Evolutionary conservation across 1,140 invertebrate species (phyloP).

Genomic region (Drosophila bifasciata): DNA sequence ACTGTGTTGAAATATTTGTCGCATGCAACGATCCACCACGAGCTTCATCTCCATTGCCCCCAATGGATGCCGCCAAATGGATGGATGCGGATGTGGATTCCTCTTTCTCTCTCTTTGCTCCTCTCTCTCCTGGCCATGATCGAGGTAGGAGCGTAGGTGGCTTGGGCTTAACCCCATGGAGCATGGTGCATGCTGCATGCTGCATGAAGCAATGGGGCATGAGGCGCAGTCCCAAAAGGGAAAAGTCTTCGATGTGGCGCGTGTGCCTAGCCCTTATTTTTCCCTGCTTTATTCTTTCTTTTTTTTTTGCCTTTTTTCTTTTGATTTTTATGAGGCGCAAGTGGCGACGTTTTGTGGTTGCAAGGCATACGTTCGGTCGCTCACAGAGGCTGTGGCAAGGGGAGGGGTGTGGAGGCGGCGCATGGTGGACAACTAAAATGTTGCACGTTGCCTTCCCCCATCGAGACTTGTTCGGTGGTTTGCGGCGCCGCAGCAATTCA

Average conservation of each 20-base stretch:
- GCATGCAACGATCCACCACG: conserved; percentile 54
- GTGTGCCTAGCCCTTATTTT: conserved; percentile 84
- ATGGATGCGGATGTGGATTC: conserved; percentile 16
- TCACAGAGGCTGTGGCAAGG: conserved; percentile 9
- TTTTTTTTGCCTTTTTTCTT: conserved; percentile 24
- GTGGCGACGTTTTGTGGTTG: conserved; percentile 83
- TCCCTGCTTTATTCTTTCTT: conserved; percentile 50
- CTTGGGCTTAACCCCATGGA: conserved; percentile 45
- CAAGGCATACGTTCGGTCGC: conserved; percentile 61
- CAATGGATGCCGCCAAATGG: conserved; percentile 1
- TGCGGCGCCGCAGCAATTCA: conserved; percentile 82
- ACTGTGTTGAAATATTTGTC: conserved; percentile 83
- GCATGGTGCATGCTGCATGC: conserved; percentile 38
- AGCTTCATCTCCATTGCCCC: conserved; percentile 3
- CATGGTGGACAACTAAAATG: conserved; percentile 73
- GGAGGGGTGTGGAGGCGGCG: background rate
- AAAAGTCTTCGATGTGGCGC: conserved; percentile 55
- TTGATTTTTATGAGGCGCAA: conserved; percentile 75
- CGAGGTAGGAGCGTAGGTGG: conserved; percentile 69
- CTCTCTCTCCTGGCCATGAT: conserved; percentile 17
- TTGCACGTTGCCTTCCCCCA: conserved; percentile 65
- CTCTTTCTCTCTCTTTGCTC: conserved; percentile 2
- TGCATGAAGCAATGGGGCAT: conserved; percentile 6
- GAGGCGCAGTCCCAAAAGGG: conserved; percentile 42
- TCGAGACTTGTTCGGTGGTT: conserved; percentile 49